These are phyloP conservation scores for Tonatia bakeri DNA, from an alignment of 2,113 vertebrate genomes.

Conservation along the genomic window DNA sequence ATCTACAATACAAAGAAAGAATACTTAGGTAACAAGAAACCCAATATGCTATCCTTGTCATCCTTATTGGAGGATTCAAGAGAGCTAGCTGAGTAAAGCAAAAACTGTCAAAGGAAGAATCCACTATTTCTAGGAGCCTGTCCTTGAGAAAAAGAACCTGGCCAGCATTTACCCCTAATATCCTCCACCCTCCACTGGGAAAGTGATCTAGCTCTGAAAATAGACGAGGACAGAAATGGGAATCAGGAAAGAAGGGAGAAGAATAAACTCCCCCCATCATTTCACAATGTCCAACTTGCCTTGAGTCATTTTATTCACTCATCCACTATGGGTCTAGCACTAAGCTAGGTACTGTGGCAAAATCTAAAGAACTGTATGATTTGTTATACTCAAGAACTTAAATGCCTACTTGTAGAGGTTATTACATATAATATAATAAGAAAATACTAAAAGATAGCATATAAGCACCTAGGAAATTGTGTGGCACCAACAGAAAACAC, in stretches of 20 bases:
- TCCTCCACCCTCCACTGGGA: neutral
- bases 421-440: neutral
- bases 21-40: constrained; percentile 29
- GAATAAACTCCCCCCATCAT: neutral
- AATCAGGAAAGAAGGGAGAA: neutral
- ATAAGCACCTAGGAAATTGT: neutral
- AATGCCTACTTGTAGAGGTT: neutral
- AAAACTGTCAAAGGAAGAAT: constrained; percentile 33
- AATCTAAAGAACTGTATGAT: neutral
- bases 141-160: neutral
- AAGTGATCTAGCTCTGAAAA: neutral
- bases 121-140: neutral
- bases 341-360: neutral
- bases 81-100: constrained; percentile 20
- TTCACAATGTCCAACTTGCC: neutral
- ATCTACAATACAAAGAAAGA: constrained; percentile 16
- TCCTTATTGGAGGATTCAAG: constrained; percentile 43
- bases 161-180: neutral
- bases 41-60: neutral
- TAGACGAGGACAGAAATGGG: neutral
- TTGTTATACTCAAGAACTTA: neutral
- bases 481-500: neutral
- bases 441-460: neutral
- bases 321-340: neutral
- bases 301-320: neutral